Evolutionary conservation across 2,888 invertebrate species (phyloP).

Genomic region (Augiades crinisus): DNA sequence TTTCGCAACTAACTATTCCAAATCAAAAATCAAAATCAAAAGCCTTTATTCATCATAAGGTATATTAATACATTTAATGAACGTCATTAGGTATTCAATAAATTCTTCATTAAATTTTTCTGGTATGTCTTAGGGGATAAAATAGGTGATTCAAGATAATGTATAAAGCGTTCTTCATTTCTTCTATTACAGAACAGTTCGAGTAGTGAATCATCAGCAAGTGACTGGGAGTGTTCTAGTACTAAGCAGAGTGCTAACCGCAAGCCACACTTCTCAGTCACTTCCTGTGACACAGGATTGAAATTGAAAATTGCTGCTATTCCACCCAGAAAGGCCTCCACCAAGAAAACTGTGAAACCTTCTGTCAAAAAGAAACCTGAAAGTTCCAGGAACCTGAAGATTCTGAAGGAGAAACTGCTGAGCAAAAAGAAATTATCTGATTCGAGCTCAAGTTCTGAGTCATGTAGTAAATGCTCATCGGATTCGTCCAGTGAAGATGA

Average conservation of each 20-base stretch:
- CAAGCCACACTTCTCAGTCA: conserved; percentile 82
- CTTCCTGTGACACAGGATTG: conserved; percentile 82
- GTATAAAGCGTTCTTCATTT: too few species aligned
- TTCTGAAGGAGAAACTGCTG: conserved; percentile 31
- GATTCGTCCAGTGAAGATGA: conserved; percentile 74
- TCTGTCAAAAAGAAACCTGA: conserved; percentile 61
- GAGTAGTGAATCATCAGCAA: conserved; percentile 63
- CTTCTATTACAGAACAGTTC: conserved; percentile 63
- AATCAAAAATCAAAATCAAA: too few species aligned
- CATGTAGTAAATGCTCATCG: conserved; percentile 75
- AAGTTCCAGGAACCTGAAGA: conserved; percentile 40
- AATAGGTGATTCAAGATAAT: too few species aligned
- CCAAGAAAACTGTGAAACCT: conserved; percentile 59
- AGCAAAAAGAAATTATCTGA: conserved; percentile 53
- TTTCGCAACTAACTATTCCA: too few species aligned
- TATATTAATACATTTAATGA: too few species aligned
- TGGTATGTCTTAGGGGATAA: too few species aligned
- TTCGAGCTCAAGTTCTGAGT: conserved; percentile 72
- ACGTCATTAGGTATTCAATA: too few species aligned
- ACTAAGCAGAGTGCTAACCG: conserved; percentile 54
- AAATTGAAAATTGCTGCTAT: conserved; percentile 83
- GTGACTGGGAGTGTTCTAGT: conserved; percentile 70
- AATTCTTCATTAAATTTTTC: too few species aligned
- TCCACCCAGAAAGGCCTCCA: conserved; percentile 66
- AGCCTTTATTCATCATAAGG: too few species aligned